Base-by-base conservation (phyloP, 1,140 invertebrate species). In the Pygmarrhopalites habei region DNA sequence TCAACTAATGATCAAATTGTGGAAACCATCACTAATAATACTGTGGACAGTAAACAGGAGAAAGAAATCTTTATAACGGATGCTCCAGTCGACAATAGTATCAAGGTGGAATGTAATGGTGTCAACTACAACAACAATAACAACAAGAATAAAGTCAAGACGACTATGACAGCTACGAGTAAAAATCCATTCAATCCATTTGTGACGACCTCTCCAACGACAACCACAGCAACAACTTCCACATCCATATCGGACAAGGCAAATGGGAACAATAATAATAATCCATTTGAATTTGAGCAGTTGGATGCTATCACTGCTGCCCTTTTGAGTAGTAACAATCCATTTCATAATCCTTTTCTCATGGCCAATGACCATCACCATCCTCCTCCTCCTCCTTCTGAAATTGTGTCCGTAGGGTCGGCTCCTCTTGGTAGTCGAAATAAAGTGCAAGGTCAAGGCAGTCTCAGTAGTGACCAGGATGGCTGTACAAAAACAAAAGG, bases 201-300 rank as follows among this genome's bases (percentile, higher is more conserved):
- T 7, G 15, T 15, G 5, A 15, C 55, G 29, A 29, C 32, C 75
- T n/a, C 75, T 78, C 49, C 73, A 57, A 76, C 78, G 73, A 73
- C 75, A 7, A 5, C 5, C 5, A 35, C 32, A 7, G 15, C 5
- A 3, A 72, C 73, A 60, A 68, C 65, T n/a, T 60, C 58, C 26
- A 60, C 65, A 55, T 58, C 65, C 10, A 72, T 74, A 29, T 72
- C 71, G 52, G 68, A 74, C 26, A 64, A 66, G n/a, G 68, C 74
- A 26, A 58, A 62, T 2, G 72, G 72, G 19, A 62, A 56, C 44
- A 69, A 73, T 58, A 66, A 64, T 26, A 71, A 73, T 51, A 67
- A 69, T 32, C 49, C 61, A 32, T 73, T 73, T 57, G 72, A 68
- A 5, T 67, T 67, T 61, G 44, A 65, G 19, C 51, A 63, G 14